Percentiles rank a stretch among this genome's conserved stretches.
Evolutionary conservation across 2,797 vertebrate genomes (phyloP).

Genomic region (Cossypha heuglini): DNA sequence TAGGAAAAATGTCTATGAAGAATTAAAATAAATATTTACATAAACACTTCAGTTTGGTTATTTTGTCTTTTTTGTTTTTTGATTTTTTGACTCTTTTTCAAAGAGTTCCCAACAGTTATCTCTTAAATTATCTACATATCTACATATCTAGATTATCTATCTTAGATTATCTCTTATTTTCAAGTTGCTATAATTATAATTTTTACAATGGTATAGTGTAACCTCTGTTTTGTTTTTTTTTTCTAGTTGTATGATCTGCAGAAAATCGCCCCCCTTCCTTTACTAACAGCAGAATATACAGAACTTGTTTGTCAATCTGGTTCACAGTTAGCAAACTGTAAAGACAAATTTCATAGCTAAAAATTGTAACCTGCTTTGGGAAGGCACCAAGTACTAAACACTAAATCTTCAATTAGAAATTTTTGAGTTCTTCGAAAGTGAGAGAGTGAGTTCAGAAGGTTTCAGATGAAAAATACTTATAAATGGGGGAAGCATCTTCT

Average conservation of each 20-base stretch:
- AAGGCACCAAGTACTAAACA: background rate
- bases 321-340: background rate
- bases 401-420: background rate
- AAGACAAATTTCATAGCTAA: background rate
- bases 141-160: too few relatives aligned
- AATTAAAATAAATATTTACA: background rate
- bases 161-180: background rate
- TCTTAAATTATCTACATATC: background rate
- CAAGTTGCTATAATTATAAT: background rate
- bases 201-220: background rate
- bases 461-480: background rate
- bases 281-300: background rate
- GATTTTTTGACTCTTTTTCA: background rate
- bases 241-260: background rate
- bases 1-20: background rate
- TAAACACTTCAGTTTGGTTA: background rate
- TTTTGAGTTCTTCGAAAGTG: background rate
- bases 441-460: background rate
- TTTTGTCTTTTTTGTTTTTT: too few relatives aligned
- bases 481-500: background rate
- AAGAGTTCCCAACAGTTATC: background rate
- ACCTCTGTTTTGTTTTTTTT: background rate
- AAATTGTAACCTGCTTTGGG: background rate
- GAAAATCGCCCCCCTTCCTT: fast-evolving
- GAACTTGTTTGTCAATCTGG: background rate